Base-by-base conservation (phyloP, 2,888 invertebrate species). In the Aplocera efformata region DNA sequence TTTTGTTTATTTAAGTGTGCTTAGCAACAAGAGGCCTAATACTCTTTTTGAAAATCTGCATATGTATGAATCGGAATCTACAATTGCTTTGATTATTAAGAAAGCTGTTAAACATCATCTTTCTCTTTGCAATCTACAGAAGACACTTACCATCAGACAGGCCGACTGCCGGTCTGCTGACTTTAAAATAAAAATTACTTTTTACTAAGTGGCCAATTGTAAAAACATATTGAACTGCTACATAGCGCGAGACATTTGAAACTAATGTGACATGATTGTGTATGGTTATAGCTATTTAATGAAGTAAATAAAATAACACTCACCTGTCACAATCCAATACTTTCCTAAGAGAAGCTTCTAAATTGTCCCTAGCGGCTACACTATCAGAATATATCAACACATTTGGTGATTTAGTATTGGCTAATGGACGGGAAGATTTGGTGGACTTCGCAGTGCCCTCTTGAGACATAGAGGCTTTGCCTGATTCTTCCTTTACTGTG, bases 301-400 rank as follows among this genome's bases (percentile, higher is more conserved):
- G 35, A 21, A 24, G 20, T 28, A 27, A 38, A 35, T 37, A 27
- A 17, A 41, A 37, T 36, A 42, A 42, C 39, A 70, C 79, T 75
- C 83, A 94, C 94, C 92, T 93, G 66, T 94, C 91, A 62, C 89
- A 90, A 71, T 93, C 93, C 45, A 95, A 79, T 39, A 94, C 91
- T 54, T 91, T 89, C 44, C 90, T 89, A 31, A 96, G 84, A 11
- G 93, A 93, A 13, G 89, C 83, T 64, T 93, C 92, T 36, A 95
- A 92, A 71, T 93, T 94, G 56, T 94, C 94, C 56, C 92, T 91
- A 29, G 94, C 92, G 13, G 91, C 91, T 41, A 90, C 73, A 73
- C 94, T 95, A 72, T 96, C 95, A 1, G 95, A 94, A 74, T 93
- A 95, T 54, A 96, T 93, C 45, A 96, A 85, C 60, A 96, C 91